phyloP scores from a whole-genome alignment of 2,797 vertebrate genomes.

The Acomys russatus region DNA sequence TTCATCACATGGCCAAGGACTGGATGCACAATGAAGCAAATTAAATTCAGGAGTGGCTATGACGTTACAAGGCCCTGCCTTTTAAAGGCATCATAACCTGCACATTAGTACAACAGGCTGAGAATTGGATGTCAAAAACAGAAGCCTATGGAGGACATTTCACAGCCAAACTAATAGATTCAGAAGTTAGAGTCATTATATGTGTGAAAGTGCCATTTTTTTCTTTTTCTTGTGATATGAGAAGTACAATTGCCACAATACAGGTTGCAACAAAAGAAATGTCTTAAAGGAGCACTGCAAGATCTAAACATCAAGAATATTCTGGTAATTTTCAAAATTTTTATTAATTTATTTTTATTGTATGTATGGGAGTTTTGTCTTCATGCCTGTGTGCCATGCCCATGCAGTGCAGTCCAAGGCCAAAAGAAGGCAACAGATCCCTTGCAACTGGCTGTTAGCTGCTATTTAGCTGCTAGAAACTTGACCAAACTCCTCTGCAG shows the following conservation, averaged over 20 bases:
- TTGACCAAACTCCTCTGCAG: background rate
- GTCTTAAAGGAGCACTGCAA: background rate
- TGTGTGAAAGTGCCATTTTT: background rate
- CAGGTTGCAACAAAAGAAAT: constrained; percentile 24
- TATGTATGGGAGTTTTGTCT: background rate
- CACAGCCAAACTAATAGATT: background rate
- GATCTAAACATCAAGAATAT: background rate
- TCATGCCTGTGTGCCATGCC: background rate
- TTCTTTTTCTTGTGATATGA: constrained; percentile 33
- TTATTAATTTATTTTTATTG: background rate
- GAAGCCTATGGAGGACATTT: background rate
- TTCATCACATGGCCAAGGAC: background rate
- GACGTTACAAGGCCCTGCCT: background rate
- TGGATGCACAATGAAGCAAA: background rate
- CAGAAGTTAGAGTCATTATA: background rate
- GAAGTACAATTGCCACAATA: background rate
- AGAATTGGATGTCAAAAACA: background rate
- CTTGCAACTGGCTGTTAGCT: background rate
- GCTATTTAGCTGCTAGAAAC: background rate
- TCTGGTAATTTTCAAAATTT: background rate
- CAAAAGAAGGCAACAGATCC: background rate
- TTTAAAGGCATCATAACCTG: background rate
- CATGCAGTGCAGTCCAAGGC: background rate
- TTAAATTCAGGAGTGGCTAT: too few species aligned
- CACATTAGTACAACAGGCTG: background rate